Base-by-base conservation (phyloP, 2,888 invertebrate species). In the Sisyra terminalis region DNA sequence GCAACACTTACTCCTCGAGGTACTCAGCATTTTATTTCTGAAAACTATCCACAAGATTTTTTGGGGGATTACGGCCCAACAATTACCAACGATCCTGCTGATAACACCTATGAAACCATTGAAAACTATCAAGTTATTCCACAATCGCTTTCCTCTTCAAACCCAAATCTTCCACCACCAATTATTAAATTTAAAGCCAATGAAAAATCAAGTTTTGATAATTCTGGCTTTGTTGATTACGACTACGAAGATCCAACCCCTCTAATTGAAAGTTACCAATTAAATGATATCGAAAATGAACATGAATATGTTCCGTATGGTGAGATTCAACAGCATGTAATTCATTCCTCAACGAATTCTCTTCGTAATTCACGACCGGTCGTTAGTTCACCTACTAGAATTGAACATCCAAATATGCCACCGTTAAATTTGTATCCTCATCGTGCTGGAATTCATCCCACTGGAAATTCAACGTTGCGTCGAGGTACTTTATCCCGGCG, bases 241-340 rank as follows among this genome's bases (percentile, higher is more conserved):
- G 86, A 87, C 50, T 80, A 80, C 56, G 84, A 83, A 58, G 85
- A 85, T 53, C 78, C 83, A 3, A 79, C 81, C 1, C 77, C 82
- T 1, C 56, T 79, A 41, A 79, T 80, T 55, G 82, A 82, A 51
- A 79, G 73, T 52, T 82, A 81, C 61, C 75, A 77, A 46, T 57
- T 67, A 48, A 71, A 71, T 52, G 70, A 71, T 48, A 67, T 71
- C 55, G 69, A 70, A 47, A 41, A 41, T 24, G 30, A 40, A 9
- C 64, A 66, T 29, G 67, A 66, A 47, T 65, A 65, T 47, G 64
- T 66, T 46, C 65, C 66, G 1, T 43, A 43, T 11, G 30, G 37
- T 2, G 43, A 43, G 29, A 38, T 43, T 8, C 30, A 14, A 5
- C 13, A 48, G 50, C 43, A 41, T 37, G 43, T 34, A 24, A 39